These are phyloP conservation scores for Leptobrachium ailaonicum DNA, from an alignment of 2,113 vertebrate genomes.

Conservation along the genomic window DNA sequence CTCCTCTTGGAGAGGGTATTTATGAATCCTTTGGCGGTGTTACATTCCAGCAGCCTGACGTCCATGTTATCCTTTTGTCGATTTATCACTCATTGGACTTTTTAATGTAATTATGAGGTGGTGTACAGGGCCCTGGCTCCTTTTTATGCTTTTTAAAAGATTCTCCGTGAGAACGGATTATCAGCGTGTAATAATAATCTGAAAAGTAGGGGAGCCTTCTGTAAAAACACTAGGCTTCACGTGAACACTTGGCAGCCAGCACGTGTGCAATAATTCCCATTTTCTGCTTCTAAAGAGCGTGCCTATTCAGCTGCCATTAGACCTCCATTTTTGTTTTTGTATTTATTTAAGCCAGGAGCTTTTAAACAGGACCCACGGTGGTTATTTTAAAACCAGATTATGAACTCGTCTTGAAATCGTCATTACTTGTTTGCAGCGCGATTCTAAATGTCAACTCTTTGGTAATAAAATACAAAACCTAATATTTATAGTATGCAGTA, in stretches of 20 bases:
- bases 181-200: not conserved
- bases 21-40: constrained; percentile 8
- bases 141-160: not conserved
- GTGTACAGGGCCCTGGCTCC: not conserved
- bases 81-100: not conserved
- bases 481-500: no score
- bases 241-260: not conserved
- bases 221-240: not conserved
- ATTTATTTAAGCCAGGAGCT: not conserved
- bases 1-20: constrained; percentile 21
- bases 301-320: not conserved
- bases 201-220: not conserved
- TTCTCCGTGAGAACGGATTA: no score
- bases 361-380: not conserved
- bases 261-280: constrained; percentile 31
- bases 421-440: not conserved
- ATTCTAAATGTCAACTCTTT: not conserved
- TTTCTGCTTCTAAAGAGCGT: not conserved
- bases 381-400: not conserved
- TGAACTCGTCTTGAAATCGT: not conserved
- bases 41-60: not conserved
- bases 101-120: not conserved
- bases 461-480: not conserved
- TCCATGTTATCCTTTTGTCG: not conserved
- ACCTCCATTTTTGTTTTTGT: not conserved